Conservation (phyloP, 2,797 vertebrate species). For the Hippopotamyrus pictus region DNA sequence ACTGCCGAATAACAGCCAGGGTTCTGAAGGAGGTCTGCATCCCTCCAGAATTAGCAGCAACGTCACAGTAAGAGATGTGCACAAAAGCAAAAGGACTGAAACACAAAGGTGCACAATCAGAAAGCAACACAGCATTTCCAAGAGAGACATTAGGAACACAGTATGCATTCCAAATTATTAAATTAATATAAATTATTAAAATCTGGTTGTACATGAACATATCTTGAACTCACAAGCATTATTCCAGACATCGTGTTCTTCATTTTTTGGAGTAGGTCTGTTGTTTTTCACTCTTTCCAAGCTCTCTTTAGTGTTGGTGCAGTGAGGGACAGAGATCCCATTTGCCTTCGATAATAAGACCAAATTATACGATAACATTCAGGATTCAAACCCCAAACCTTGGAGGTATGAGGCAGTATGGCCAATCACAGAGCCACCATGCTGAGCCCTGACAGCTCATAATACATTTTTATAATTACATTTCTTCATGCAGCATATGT, state of each 20-base stretch:
- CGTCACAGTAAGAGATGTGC: slow-evolving; percentile 17
- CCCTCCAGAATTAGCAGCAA: slow-evolving; percentile 27
- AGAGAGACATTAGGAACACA: neutral
- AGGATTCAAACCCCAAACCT: neutral
- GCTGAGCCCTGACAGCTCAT: neutral
- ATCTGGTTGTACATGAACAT: neutral
- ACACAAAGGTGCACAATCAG: slow-evolving; percentile 18
- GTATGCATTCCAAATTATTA: neutral
- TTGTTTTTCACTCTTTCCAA: neutral
- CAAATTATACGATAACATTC: neutral
- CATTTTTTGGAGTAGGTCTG: neutral
- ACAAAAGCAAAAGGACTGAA: slow-evolving; percentile 29
- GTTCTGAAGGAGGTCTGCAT: slow-evolving; percentile 27
- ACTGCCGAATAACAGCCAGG: slow-evolving; percentile 24
- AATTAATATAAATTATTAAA: neutral
- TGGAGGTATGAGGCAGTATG: neutral
- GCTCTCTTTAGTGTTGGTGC: neutral
- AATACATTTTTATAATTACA: neutral
- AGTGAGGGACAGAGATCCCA: neutral
- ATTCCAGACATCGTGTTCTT: slow-evolving; percentile 17
- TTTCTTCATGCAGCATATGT: neutral
- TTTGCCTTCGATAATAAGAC: neutral
- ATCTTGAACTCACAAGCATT: slow-evolving; percentile 11
- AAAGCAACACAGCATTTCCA: neutral
- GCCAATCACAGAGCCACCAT: neutral